Evolutionary conservation across 2,888 invertebrate genomes (phyloP).

Genomic region (Heliconius sara): DNA sequence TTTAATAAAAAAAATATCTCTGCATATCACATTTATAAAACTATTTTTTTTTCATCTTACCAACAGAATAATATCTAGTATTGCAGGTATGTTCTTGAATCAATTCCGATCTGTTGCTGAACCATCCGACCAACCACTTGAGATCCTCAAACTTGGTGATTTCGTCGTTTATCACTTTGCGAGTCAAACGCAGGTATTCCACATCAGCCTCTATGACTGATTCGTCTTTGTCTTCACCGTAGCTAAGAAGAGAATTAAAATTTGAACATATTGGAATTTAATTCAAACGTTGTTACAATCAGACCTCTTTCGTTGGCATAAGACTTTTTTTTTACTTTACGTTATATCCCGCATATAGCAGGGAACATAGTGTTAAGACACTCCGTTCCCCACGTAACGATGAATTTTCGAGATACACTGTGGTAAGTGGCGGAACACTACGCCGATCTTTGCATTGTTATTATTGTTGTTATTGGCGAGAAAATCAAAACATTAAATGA

Average conservation of each 20-base stretch:
- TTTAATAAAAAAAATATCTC: too few species aligned
- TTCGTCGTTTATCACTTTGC: constrained; percentile 79
- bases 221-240: constrained; percentile 78
- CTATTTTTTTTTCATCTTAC: constrained; percentile 57
- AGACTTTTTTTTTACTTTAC: neutral
- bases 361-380: neutral
- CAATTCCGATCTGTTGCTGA: constrained; percentile 71
- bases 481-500: too few species aligned
- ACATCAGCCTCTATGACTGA: constrained; percentile 79
- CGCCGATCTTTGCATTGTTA: too few species aligned
- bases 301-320: too few species aligned
- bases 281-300: too few species aligned
- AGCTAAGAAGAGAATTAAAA: constrained; percentile 54
- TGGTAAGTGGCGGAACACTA: too few species aligned
- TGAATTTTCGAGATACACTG: too few species aligned
- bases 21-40: too few species aligned
- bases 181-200: constrained; percentile 74
- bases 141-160: constrained; percentile 80
- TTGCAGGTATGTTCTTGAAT: constrained; percentile 76
- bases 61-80: constrained; percentile 70
- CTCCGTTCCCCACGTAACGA: neutral
- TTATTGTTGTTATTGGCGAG: too few species aligned
- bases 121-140: constrained; percentile 76
- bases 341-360: neutral
- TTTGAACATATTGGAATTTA: too few species aligned